Evolutionary conservation across 2,113 vertebrate species (phyloP), one percentile per base, ranked within the genome.

Genomic region (Hiodon alosoides): DNA sequence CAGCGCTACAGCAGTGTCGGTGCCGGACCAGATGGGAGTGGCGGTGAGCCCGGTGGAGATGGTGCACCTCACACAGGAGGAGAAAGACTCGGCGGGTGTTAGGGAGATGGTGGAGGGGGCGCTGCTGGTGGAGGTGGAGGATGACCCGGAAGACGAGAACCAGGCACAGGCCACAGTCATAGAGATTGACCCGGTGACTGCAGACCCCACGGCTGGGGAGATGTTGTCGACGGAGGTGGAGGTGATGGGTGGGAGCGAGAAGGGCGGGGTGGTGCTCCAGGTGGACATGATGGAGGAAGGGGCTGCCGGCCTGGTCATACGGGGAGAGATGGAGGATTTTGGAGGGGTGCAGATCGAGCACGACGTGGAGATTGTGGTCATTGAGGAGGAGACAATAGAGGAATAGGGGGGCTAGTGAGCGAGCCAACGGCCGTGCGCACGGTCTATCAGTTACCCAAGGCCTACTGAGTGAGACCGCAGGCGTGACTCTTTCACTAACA

Each of bases 301-400:
- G 31, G n/a, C 13, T 2, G 55, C 31, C 31, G 31, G 31, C 31
- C 31, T 31, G 31, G 31, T 31, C 31, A 31, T 31, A 31, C 2
- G 14, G 31, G 2, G 65, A 65, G 31, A 31, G 11, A 14, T 53
- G 31, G 31, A 31, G 31, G 31, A 31, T 31, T 1, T 31, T 50
- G 68, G 68, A 5, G 68, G 52, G 52, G 68, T 17, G 4, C 14
- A 69, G 68, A 54, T 54, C 4, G 14, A 69, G 82, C 90, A 93
- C 83, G 88, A 92, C 8, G 91, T 93, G 83, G 90, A 93, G 82
- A 92, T 93, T 77, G 91, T 93, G 78, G 91, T 94, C 78, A 85
- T 92, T 67, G 91, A 92, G 85, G 92, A 93, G 0, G 69, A 67
- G 53, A 14, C 51, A 6, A 3, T 4, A 2, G 62, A 71, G 5